A percentile compares a stretch with the other conserved stretches of the same genome.
These are phyloP conservation scores for Oncorhynchus nerka DNA, from an alignment of 2,113 vertebrate genomes.

Conservation along the genomic window DNA sequence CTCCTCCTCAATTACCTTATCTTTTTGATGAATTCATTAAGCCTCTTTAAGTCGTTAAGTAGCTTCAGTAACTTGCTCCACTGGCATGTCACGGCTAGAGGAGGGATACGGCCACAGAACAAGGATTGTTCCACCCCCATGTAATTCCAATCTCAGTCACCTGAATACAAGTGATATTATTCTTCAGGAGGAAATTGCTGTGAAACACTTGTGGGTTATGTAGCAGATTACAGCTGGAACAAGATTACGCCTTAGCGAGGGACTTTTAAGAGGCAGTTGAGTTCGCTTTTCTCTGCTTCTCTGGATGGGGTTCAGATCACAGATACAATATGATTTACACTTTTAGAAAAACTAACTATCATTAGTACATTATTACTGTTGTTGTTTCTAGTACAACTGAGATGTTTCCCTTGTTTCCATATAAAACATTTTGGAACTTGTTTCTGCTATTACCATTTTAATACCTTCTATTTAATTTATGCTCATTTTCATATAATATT, in stretches of 20 bases:
- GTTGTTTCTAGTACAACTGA: too few relatives aligned
- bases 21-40: constrained; percentile 12
- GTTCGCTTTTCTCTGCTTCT: background rate
- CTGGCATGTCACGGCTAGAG: constrained; percentile 1
- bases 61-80: constrained; percentile 6
- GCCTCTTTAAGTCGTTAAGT: constrained; percentile 15
- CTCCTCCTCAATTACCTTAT: constrained; percentile 8
- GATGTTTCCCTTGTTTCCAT: too few relatives aligned
- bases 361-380: too few relatives aligned
- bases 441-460: too few relatives aligned
- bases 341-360: too few relatives aligned
- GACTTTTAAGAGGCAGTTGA: constrained; percentile 28
- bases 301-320: background rate
- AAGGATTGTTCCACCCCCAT: constrained; percentile 24
- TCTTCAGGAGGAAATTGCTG: constrained; percentile 37
- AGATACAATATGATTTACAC: too few relatives aligned
- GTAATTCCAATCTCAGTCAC: constrained; percentile 26
- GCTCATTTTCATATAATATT: too few relatives aligned
- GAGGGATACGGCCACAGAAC: background rate
- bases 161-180: constrained; percentile 41
- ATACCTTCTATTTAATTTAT: too few relatives aligned
- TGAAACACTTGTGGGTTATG: constrained; percentile 35
- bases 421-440: too few relatives aligned
- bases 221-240: constrained; percentile 27
- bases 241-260: constrained; percentile 34